Conservation (phyloP, 2,888 invertebrate species). For the Trichogramma evanescens region DNA sequence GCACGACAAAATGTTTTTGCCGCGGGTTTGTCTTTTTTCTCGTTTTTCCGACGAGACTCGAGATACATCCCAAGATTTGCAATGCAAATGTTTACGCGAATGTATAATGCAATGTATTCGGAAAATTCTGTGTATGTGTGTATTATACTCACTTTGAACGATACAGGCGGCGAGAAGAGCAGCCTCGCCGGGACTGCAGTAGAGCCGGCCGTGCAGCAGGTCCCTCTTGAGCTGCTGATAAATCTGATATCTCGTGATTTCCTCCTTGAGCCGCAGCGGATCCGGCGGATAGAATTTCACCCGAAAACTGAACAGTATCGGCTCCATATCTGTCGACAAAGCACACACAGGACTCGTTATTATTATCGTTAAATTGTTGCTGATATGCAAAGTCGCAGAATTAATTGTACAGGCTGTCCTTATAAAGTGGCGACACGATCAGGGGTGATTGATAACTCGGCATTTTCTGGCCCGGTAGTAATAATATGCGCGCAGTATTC, state of each 20-base stretch:
- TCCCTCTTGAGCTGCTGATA: slow-evolving; percentile 91
- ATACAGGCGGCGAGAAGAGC: slow-evolving; percentile 86
- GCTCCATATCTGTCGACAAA: slow-evolving; percentile 67
- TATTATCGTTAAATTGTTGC: not conserved
- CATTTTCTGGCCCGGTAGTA: no score
- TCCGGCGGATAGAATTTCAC: slow-evolving; percentile 97
- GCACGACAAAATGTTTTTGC: not conserved
- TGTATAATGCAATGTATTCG: not conserved
- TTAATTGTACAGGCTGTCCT: no score
- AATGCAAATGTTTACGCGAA: not conserved
- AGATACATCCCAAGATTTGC: no score
- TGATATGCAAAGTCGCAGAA: no score
- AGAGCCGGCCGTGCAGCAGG: slow-evolving; percentile 86
- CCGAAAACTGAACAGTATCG: slow-evolving; percentile 89
- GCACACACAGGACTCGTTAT: slow-evolving; percentile 28
- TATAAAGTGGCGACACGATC: no score
- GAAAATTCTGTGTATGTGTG: not conserved
- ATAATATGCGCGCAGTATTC: no score
- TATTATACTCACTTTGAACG: slow-evolving; percentile 71
- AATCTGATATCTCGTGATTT: slow-evolving; percentile 90
- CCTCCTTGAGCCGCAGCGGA: slow-evolving; percentile 85
- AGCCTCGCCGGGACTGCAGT: slow-evolving; percentile 84
- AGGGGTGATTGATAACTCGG: no score
- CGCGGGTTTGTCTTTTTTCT: no score
- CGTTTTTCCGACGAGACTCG: no score